Conservation (phyloP, 2,888 invertebrate genomes). For the Cheilosia vernalis region DNA sequence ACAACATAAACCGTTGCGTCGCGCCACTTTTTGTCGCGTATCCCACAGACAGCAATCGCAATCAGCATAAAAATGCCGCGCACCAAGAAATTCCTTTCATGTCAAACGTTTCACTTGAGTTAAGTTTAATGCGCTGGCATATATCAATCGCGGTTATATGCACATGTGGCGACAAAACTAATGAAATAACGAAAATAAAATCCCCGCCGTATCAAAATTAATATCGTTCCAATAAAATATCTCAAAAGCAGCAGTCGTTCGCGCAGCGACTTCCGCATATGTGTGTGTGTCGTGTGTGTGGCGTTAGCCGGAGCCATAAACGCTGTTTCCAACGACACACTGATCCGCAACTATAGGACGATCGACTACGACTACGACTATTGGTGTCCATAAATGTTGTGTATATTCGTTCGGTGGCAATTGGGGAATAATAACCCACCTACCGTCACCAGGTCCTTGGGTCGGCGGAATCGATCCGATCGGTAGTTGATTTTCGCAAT, state of each 20-base stretch:
- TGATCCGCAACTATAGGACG: neutral
- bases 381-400: slow-evolving; percentile 2
- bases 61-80: slow-evolving; percentile 52
- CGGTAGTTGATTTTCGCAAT: slow-evolving; percentile 66
- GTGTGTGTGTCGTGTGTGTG: neutral
- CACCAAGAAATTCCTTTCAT: slow-evolving; percentile 10
- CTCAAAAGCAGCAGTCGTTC: slow-evolving; percentile 8
- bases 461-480: slow-evolving; percentile 50
- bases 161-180: slow-evolving; percentile 50
- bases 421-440: slow-evolving; percentile 50
- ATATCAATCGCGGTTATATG: slow-evolving; percentile 39
- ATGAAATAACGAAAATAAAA: slow-evolving; percentile 57
- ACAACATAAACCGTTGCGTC: slow-evolving; percentile 12
- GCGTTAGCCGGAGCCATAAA: slow-evolving; percentile 31
- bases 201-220: slow-evolving; percentile 39
- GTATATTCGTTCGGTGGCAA: slow-evolving; percentile 33
- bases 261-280: slow-evolving; percentile 27
- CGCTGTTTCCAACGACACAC: slow-evolving; percentile 31
- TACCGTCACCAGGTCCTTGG: slow-evolving; percentile 32
- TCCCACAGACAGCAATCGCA: slow-evolving; percentile 17
- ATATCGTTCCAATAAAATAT: slow-evolving; percentile 50
- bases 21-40: neutral
- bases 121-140: slow-evolving; percentile 40
- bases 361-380: neutral
- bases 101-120: slow-evolving; percentile 34